Evolutionary conservation across 2,888 invertebrate species (phyloP), one percentile per base, ranked within the genome.

Genomic region (Augochlorella aurata): DNA sequence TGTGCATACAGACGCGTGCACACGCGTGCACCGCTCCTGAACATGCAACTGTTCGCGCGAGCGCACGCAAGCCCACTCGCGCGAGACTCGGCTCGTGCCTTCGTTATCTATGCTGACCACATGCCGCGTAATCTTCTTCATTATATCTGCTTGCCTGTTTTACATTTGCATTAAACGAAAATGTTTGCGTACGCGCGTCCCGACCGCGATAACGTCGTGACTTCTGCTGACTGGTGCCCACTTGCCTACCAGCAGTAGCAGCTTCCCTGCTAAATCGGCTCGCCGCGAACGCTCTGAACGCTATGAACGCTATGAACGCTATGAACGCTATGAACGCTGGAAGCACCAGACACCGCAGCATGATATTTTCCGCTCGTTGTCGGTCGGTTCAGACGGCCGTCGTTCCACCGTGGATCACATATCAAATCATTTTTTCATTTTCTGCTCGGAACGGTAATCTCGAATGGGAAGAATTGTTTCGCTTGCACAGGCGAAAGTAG

Each of bases 101-200:
- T 91, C 91, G 92, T 92, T 92, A 92, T 92, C 92, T 92, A 90
- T 89, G 90, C 91, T 90, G 91, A 91, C 91, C 92, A 90, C 91
- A 92, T 90, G 92, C 91, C 87, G 89, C 89, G 89, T 91, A 92
- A 92, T 92, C 92, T 91, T 92, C 91, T 88, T 90, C 91, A 91
- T 92, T 92, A 92, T 92, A 90, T 91, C 89, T 85, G 84, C 85
- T 83, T 79, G 86, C 80, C 90, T 88, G 89, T 89, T 90, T 89
- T 89, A 89, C 90, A 92, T 92, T 92, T 90, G 89, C 91, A 91
- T 92, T 89, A 88, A 92, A 90, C 90, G 92, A 90, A 91, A 92
- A 91, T 91, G 90, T 92, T 92, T 91, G 90, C 88, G 80, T 88
- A 85, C 87, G 88, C 87, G 77, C 78, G 82, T 82, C 77, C 82